Base-by-base conservation (phyloP, 2,797 vertebrate species). In the Silurus aristotelis region DNA sequence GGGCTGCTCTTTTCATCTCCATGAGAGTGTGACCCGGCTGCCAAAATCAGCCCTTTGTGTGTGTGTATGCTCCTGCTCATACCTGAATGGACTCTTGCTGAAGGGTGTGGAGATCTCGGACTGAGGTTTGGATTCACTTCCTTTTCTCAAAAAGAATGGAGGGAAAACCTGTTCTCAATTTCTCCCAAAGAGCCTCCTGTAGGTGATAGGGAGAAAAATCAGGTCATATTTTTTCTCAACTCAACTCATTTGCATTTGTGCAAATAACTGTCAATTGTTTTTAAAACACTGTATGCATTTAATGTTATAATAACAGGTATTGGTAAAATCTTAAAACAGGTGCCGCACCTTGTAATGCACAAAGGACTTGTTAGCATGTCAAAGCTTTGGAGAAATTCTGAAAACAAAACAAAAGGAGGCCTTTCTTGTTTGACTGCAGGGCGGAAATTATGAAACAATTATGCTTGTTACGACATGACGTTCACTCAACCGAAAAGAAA, bases 21-120 rank as follows among this genome's bases (percentile, higher is more conserved):
- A 91, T 91, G 91, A 89, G 90, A 94, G 93, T 93, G 94, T 95
- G 93, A 95, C 94, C 93, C 90, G 87, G 79, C 90, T 91, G 89
- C 84, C 75, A 84, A 77, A 82, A 87, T 43, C 79, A 25, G 31
- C 70, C 55, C 82, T 89, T 88, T 87, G 79, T 87, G 78, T 85
- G 43, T 91, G 72, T 91, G 90, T 94, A 92, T 94, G 90, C 85
- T 90, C 93, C 93, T 80, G 92, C 93, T 91, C 94, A 83, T 92
- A 90, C 92, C 90, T 93, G 91, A 94, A 91, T 92, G 92, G 91
- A 81, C 77, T 88, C 52, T 67, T 70, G 85, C 87, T 86, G 88
- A 25, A 25, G 88, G 87, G 90, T 90, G 91, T 89, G 89, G 68
- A 13, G 87, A 88, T 89, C 82, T 89, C 89, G 87, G 87, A 85